Percentiles rank a stretch among this genome's conserved stretches.
Conservation (phyloP, 2,888 invertebrate genomes). For the Drosophila mercatorum region DNA sequence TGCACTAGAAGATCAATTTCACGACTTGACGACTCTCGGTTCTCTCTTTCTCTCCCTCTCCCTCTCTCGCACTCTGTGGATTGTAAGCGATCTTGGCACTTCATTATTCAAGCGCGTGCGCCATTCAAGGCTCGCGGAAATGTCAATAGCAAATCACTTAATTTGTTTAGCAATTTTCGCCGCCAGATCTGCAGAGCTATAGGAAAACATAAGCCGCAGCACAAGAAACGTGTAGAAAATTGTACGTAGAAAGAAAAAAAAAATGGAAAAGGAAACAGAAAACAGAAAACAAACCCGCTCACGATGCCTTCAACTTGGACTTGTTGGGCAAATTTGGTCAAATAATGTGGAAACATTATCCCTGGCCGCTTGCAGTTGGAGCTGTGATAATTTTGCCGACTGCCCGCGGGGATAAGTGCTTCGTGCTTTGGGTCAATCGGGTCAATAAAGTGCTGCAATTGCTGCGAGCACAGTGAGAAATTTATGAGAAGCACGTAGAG, state of each 20-base stretch:
- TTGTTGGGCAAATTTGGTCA: constrained; percentile 64
- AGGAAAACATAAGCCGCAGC: constrained; percentile 35
- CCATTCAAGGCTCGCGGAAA: constrained; percentile 74
- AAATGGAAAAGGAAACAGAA: not conserved
- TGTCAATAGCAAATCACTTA: constrained; percentile 82
- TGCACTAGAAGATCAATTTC: constrained; percentile 55
- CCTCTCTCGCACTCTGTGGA: constrained; percentile 20
- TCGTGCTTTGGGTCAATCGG: constrained; percentile 64
- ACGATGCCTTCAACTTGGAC: constrained; percentile 63
- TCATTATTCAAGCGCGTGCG: constrained; percentile 80
- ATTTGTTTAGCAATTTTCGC: constrained; percentile 79
- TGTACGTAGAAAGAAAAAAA: constrained; percentile 32
- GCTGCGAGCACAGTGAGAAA: constrained; percentile 46
- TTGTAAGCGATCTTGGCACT: constrained; percentile 80
- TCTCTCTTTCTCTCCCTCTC: not conserved
- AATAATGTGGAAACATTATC: constrained; percentile 76
- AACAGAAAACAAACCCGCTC: constrained; percentile 41
- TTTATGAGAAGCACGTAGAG: constrained; percentile 55
- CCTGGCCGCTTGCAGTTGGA: constrained; percentile 39
- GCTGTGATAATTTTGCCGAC: constrained; percentile 54
- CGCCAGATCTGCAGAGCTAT: constrained; percentile 28
- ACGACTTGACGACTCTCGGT: constrained; percentile 46
- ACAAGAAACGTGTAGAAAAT: constrained; percentile 68
- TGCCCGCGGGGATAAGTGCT: constrained; percentile 38
- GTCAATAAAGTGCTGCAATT: constrained; percentile 63